Conservation (phyloP, 2,797 vertebrate species). For the Spea hammondii region DNA sequence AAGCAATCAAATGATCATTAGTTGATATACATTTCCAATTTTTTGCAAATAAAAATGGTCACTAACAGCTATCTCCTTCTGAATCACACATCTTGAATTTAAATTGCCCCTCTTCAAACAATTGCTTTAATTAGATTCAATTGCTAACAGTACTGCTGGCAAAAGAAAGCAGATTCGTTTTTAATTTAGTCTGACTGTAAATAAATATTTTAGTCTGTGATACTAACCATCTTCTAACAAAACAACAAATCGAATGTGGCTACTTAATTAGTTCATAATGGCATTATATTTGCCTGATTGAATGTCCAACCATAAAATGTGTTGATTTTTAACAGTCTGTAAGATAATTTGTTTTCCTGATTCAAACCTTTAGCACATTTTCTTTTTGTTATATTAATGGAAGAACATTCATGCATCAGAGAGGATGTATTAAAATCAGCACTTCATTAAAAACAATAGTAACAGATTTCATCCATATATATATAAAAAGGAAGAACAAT, state of each 20-base stretch:
- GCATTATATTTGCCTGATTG: slow-evolving; percentile 1
- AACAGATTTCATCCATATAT: slow-evolving; percentile 5
- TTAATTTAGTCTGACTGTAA: neutral
- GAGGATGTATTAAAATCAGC: too few species aligned
- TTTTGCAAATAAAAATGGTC: neutral
- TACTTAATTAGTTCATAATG: slow-evolving; percentile 1
- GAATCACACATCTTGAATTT: neutral
- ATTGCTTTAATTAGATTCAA: neutral
- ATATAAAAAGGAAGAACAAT: too few species aligned
- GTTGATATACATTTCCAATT: neutral
- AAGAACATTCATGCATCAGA: neutral
- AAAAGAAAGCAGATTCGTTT: neutral
- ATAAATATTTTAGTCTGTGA: neutral
- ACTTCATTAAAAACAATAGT: neutral
- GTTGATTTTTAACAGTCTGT: neutral
- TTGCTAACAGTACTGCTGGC: neutral
- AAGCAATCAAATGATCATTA: too few species aligned
- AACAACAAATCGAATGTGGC: neutral
- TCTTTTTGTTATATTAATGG: neutral
- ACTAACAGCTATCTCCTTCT: neutral
- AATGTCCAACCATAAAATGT: neutral
- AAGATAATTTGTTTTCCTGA: neutral
- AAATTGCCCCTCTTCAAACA: neutral
- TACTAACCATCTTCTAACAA: slow-evolving; percentile 2
- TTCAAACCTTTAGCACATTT: neutral